Evolutionary conservation across 2,888 invertebrate species (phyloP).

Genomic region (Ischnus inquisitorius): DNA sequence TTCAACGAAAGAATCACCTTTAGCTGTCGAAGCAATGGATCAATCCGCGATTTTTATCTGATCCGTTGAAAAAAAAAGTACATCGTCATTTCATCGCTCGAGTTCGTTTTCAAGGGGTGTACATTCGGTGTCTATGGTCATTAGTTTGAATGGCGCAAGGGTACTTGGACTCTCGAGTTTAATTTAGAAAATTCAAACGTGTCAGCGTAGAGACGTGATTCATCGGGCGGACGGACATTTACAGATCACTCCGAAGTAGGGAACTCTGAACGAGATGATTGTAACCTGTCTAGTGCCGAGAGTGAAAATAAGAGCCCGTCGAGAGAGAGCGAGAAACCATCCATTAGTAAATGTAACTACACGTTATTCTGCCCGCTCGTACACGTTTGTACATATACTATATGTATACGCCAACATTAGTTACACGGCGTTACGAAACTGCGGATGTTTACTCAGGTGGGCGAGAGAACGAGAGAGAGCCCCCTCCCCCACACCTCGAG

Average conservation of each 20-base stretch:
- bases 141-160: constrained; percentile 17
- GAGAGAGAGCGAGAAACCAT: constrained; percentile 39
- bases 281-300: constrained; percentile 61
- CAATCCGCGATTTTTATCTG: constrained; percentile 2
- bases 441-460: constrained; percentile 59
- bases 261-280: constrained; percentile 60
- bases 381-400: not conserved
- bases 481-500: constrained; percentile 5
- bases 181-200: constrained; percentile 33
- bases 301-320: constrained; percentile 49
- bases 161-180: constrained; percentile 13
- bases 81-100: too few relatives aligned
- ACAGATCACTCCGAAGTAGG: constrained; percentile 52
- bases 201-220: constrained; percentile 30
- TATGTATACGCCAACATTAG: not conserved
- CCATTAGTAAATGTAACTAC: constrained; percentile 48
- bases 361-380: not conserved
- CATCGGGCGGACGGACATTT: constrained; percentile 41
- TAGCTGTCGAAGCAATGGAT: too few relatives aligned
- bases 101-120: too few relatives aligned
- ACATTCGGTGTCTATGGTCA: not conserved
- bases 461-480: constrained; percentile 33
- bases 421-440: constrained; percentile 48
- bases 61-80: not conserved
- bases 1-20: too few relatives aligned